phyloP scores from a whole-genome alignment of 2,888 invertebrate genomes.

The Syrista parreyssii region DNA sequence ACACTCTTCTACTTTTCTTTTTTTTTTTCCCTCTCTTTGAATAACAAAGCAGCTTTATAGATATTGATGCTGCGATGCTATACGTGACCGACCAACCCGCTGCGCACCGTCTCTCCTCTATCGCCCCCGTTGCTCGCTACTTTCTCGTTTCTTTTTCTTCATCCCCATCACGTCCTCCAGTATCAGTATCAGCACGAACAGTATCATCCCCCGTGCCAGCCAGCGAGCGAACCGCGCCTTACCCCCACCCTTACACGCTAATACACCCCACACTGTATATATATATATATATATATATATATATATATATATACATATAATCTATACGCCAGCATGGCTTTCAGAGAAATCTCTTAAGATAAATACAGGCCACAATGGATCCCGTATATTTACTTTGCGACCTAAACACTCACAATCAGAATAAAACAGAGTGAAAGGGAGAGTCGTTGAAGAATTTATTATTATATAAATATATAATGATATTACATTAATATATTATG shows the following conservation, averaged over 20 bases:
- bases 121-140: not conserved
- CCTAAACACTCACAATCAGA: not conserved
- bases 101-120: constrained; percentile 2
- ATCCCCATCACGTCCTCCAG: not conserved
- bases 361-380: not conserved
- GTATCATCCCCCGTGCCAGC: not conserved
- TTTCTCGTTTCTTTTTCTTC: constrained; percentile 5
- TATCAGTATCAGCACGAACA: not conserved
- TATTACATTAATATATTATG: too few species aligned
- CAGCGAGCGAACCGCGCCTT: not conserved
- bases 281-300: too few species aligned
- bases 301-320: not conserved
- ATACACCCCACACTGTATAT: not conserved
- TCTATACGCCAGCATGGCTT: not conserved
- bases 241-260: not conserved
- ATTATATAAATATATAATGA: too few species aligned
- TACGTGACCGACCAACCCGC: constrained; percentile 4
- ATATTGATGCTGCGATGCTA: constrained; percentile 21
- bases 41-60: constrained; percentile 24
- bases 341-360: not conserved
- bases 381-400: not conserved
- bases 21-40: constrained; percentile 17
- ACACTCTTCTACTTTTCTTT: not conserved
- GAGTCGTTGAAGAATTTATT: too few species aligned
- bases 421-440: not conserved